phyloP scores from a whole-genome alignment of 2,888 invertebrate genomes.

The Eilema caniola region DNA sequence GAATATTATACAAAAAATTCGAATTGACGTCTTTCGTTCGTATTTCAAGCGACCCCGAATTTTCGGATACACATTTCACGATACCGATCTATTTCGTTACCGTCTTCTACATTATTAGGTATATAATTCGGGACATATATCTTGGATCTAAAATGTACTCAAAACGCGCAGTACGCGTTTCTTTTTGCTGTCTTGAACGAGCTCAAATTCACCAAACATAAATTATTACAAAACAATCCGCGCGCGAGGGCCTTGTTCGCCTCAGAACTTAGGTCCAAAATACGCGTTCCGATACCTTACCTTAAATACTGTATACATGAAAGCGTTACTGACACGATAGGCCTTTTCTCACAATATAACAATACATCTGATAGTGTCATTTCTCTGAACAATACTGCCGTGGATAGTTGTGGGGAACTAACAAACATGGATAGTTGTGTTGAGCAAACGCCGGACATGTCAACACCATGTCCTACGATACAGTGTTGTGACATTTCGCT shows the following conservation, averaged over 20 bases:
- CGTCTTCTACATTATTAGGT: background rate
- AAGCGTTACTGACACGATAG: background rate
- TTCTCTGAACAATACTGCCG: background rate
- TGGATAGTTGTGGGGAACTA: too few species aligned
- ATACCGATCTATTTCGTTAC: background rate
- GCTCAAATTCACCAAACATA: too few species aligned
- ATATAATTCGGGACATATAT: too few species aligned
- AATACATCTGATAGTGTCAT: constrained; percentile 6
- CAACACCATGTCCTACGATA: constrained; percentile 1
- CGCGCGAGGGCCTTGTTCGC: too few species aligned
- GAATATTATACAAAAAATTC: too few species aligned
- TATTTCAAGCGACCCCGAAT: background rate
- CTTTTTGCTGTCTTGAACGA: too few species aligned
- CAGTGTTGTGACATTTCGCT: background rate
- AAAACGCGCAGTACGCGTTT: too few species aligned
- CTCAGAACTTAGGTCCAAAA: too few species aligned
- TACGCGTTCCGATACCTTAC: too few species aligned
- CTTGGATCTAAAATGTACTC: too few species aligned
- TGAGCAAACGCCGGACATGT: constrained; percentile 8
- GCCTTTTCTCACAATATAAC: constrained; percentile 6
- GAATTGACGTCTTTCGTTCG: background rate
- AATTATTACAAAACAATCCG: too few species aligned
- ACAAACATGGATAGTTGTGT: too few species aligned
- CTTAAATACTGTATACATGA: constrained; percentile 1
- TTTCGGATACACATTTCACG: background rate